phyloP scores from a whole-genome alignment of 2,888 invertebrate species.

The Diadromus collaris region DNA sequence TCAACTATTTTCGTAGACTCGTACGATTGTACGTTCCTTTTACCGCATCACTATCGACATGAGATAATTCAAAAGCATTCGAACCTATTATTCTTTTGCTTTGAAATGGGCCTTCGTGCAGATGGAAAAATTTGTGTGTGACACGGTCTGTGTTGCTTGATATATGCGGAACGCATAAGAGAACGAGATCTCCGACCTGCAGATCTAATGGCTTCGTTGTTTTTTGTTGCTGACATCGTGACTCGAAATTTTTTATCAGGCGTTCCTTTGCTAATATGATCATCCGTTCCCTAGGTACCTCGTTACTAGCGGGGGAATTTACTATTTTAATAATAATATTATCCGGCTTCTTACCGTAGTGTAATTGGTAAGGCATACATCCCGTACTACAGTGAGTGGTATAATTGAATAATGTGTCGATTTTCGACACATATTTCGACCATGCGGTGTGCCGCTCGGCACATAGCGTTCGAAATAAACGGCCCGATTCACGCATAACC shows the following conservation, averaged over 20 bases:
- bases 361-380: conserved; percentile 28
- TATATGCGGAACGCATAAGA: conserved; percentile 33
- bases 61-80: conserved; percentile 30
- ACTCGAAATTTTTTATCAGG: conserved; percentile 8
- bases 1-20: conserved; percentile 10
- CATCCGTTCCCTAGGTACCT: neutral
- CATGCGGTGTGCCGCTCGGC: conserved; percentile 11
- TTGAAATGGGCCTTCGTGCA: conserved; percentile 30
- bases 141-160: conserved; percentile 40
- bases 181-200: conserved; percentile 22
- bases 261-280: conserved; percentile 16
- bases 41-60: neutral
- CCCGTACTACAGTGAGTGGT: conserved; percentile 14
- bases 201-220: conserved; percentile 11
- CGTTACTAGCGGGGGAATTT: conserved; percentile 2
- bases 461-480: neutral
- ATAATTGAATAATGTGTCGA: conserved; percentile 1
- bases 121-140: conserved; percentile 43
- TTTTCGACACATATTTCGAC: conserved; percentile 3
- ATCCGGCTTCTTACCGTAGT: conserved; percentile 16
- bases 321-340: conserved; percentile 24
- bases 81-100: conserved; percentile 6
- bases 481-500: conserved; percentile 27
- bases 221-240: neutral
- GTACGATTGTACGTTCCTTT: conserved; percentile 21